Percentiles rank a stretch among this genome's conserved stretches.
phyloP scores from a whole-genome alignment of 2,888 invertebrate species.

The Anagyrus pseudococci region DNA sequence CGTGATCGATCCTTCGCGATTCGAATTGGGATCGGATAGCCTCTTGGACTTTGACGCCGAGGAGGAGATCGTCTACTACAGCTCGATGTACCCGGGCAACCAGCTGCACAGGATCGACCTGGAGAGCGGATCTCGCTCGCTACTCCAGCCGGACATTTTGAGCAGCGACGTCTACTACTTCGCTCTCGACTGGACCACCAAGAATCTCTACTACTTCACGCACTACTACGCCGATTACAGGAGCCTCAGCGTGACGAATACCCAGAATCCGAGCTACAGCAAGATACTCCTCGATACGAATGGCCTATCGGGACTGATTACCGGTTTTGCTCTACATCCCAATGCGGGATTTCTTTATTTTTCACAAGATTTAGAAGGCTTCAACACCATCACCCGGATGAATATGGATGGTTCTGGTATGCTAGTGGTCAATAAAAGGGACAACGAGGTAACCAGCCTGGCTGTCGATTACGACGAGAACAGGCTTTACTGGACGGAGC shows the following conservation, averaged over 20 bases:
- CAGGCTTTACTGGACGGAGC: conserved; percentile 27
- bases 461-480: conserved; percentile 17
- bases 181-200: conserved; percentile 26
- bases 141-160: conserved; percentile 12
- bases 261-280: conserved; percentile 13
- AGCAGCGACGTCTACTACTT: conserved; percentile 1
- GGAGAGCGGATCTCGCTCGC: neutral
- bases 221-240: conserved; percentile 19
- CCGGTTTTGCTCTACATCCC: conserved; percentile 15
- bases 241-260: conserved; percentile 18
- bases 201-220: conserved; percentile 30
- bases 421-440: neutral
- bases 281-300: conserved; percentile 20
- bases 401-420: conserved; percentile 19
- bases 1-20: conserved; percentile 15
- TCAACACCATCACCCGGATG: neutral
- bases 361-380: neutral
- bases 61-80: conserved; percentile 3
- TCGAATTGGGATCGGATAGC: neutral
- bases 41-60: conserved; percentile 4
- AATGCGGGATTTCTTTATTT: conserved; percentile 17
- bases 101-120: conserved; percentile 1
- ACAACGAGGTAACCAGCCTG: neutral
- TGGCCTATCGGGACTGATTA: neutral
- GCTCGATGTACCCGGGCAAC: conserved; percentile 2